Evolutionary conservation across 2,113 vertebrate species (phyloP).

Genomic region (Oreotrochilus melanogaster): DNA sequence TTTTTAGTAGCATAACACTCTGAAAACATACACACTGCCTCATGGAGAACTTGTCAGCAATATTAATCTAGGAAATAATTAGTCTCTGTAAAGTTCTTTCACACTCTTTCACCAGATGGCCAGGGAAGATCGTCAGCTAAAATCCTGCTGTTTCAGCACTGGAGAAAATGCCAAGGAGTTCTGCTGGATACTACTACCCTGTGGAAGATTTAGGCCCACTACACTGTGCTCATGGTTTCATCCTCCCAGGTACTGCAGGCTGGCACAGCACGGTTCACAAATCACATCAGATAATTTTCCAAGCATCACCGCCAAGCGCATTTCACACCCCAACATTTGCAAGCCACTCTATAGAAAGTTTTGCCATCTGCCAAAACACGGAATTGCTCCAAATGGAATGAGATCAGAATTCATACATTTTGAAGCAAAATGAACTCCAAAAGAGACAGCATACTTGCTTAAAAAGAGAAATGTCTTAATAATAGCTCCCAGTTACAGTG

Average conservation of each 20-base stretch:
- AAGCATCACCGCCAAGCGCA: accelerated
- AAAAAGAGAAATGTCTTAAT: neutral
- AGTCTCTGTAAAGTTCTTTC: slow-evolving; percentile 61
- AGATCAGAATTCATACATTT: slow-evolving; percentile 16
- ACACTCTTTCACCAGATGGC: slow-evolving; percentile 74
- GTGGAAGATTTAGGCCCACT: neutral
- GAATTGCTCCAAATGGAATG: slow-evolving; percentile 25
- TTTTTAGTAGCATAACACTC: slow-evolving; percentile 33
- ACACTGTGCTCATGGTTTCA: neutral
- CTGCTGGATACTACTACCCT: slow-evolving; percentile 27
- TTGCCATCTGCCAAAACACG: slow-evolving; percentile 22
- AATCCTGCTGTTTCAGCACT: slow-evolving; percentile 74
- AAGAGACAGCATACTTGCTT: neutral
- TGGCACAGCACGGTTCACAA: neutral
- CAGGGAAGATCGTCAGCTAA: slow-evolving; percentile 71
- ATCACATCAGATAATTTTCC: neutral
- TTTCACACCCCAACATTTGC: slow-evolving; percentile 20
- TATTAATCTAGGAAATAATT: slow-evolving; percentile 75
- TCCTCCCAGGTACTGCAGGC: slow-evolving; percentile 1
- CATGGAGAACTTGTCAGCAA: slow-evolving; percentile 63
- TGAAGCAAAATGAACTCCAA: neutral
- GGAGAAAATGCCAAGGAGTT: slow-evolving; percentile 37
- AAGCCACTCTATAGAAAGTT: slow-evolving; percentile 10
- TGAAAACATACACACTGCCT: neutral
- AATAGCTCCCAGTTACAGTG: neutral